Evolutionary conservation across 2,113 vertebrate genomes (phyloP), one percentile per base, ranked within the genome.

Genomic region (Meles meles): DNA sequence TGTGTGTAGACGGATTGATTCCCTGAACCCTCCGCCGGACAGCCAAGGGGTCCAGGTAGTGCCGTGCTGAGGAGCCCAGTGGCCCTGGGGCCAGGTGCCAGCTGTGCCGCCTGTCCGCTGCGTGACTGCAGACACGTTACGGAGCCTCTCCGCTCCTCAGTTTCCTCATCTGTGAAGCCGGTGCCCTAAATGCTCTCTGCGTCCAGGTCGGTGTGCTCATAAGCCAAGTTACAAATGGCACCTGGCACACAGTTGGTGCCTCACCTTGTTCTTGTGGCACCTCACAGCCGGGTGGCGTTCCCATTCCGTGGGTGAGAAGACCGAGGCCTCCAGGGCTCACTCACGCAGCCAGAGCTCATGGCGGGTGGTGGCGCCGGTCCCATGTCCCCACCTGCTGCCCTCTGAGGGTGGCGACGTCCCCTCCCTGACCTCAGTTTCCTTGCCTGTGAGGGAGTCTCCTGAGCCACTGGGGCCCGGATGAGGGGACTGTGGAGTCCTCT

Each of bases 341-440:
- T 59, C 25, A 1, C 15, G 8, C 23, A 42, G 55, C 29, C 49
- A 34, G 27, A 71, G 79, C 0, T 6, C 17, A 8, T 42, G 4
- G 25, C 1, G 0, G 2, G 23, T 5, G 0, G 3, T n/a, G 59
- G n/a, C 55, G 0, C 63, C 9, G 8, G 20, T 12, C 23, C 74
- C 42, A 1, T n/a, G 17, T 34, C 65, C 17, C 21, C 1, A 7
- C 44, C 44, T 20, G 81, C 79, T 42, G 34, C 27, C 52, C 25
- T 23, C 74, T n/a, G 21, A 42, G 37, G 34, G 21, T 34, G 23
- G 44, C 23, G 3, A 57, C 76, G 27, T 65, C 27, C 17, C 34
- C 61, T 67, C 93, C 42, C 20, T 57, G 49, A 18, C 95, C 65
- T 85, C 65, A 37, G 55, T 42, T 59, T 67, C 23, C 55, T 87